Evolutionary conservation across 2,797 vertebrate species (phyloP), one percentile per base, ranked within the genome.

Genomic region (Falco novaeseelandiae): DNA sequence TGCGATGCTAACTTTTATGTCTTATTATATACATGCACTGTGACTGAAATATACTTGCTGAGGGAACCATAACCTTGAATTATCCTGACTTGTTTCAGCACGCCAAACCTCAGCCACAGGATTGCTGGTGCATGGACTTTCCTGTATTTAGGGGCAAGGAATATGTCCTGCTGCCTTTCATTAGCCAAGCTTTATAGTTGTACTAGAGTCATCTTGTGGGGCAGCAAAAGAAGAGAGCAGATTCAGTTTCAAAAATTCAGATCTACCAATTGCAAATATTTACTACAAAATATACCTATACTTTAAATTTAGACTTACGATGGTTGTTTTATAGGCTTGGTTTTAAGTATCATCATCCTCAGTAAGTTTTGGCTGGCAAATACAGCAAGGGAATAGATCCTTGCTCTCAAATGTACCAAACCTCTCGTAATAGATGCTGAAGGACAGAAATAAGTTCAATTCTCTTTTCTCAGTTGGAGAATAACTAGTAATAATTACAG

Each of bases 1-100:
- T 42, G 70, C 4, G 5, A 89, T 71, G 49, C 48, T 89, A 83
- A 89, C 86, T 93, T 95, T 80, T 80, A 96, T 92, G 42, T 83
- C 70, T 89, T 80, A 36, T n/a, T 90, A 55, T 87, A 77, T 40
- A 66, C 51, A 72, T 40, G 46, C 21, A 10, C n/a, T 77, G 48
- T 34, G 13, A 76, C 94, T 92, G 84, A 93, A 91, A 85, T 91
- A 74, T 1, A 87, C 67, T 57, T 93, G 57, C 81, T 93, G 94
- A 83, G 74, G 78, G 83, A 94, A 85, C 57, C 61, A 65, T 85
- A 96, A 78, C 74, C 74, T 94, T 87, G 78, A 95, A 94, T 95
- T 94, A 94, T 89, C 59, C 91, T 85, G 72, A 55, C 42, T 90
- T 87, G 62, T 76, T 87, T 89, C 70, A 94, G 51, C 40, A 26